These are phyloP conservation scores for Vireo griseus DNA, from an alignment of 2,797 vertebrate species.

Conservation along the genomic window DNA sequence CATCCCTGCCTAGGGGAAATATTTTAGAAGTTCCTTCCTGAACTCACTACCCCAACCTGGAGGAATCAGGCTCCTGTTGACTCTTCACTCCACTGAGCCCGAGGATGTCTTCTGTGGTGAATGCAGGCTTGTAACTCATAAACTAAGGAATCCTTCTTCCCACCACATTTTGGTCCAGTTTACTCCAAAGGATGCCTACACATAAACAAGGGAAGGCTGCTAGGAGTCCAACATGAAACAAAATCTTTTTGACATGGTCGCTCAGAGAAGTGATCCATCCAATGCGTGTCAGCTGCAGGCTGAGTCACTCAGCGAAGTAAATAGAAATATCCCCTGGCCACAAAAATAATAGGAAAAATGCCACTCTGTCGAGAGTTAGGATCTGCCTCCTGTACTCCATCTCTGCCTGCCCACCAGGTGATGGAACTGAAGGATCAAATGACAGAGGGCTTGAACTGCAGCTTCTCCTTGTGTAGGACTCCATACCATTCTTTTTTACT, in stretches of 20 bases:
- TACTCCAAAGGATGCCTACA: neutral
- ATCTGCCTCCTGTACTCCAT: neutral
- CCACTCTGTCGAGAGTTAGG: rapidly evolving
- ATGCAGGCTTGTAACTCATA: neutral
- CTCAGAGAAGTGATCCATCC: neutral
- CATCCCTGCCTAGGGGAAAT: neutral
- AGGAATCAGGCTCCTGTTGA: neutral
- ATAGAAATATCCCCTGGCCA: neutral
- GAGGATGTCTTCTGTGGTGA: neutral
- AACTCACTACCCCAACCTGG: rapidly evolving
- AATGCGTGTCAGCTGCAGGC: neutral
- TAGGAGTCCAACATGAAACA: neutral
- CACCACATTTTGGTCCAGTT: neutral
- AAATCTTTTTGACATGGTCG: neutral
- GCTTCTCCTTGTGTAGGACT: neutral
- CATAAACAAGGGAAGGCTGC: neutral
- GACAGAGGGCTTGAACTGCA: neutral
- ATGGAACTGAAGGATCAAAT: neutral
- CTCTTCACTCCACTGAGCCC: neutral
- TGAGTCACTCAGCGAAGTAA: neutral
- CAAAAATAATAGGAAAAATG: neutral
- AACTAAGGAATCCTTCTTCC: neutral
- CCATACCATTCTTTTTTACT: neutral
- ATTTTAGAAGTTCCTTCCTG: neutral
- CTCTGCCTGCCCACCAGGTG: neutral